These are phyloP conservation scores for Silurus glanis DNA, from an alignment of 2,113 vertebrate genomes.

Conservation along the genomic window DNA sequence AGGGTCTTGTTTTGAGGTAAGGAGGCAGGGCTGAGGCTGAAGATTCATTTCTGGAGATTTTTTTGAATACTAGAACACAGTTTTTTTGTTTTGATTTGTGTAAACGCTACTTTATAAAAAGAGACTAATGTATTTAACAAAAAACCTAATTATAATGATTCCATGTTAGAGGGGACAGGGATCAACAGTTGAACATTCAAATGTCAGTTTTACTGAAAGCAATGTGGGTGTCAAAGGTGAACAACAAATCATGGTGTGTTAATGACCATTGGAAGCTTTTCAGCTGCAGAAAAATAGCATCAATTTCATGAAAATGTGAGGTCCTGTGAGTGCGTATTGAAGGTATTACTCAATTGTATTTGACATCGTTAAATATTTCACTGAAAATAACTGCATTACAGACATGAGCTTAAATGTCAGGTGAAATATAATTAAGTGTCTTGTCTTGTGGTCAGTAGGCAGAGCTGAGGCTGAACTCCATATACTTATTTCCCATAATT, in stretches of 20 bases:
- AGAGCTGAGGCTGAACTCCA: slow-evolving; percentile 3
- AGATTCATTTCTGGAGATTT: too few relatives aligned
- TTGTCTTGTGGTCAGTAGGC: neutral
- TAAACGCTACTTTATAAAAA: neutral
- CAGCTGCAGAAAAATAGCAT: neutral
- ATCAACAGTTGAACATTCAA: neutral
- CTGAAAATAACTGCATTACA: neutral
- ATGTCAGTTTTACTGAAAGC: neutral
- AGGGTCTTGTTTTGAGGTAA: too few relatives aligned
- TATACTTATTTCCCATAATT: neutral
- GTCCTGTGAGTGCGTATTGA: neutral
- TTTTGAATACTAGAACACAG: too few relatives aligned
- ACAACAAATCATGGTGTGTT: neutral
- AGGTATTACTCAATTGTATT: neutral
- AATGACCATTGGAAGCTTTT: neutral
- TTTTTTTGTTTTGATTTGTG: too few relatives aligned
- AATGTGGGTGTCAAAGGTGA: neutral
- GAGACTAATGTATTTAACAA: neutral
- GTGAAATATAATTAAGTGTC: neutral
- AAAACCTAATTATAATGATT: neutral
- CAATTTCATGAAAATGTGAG: neutral
- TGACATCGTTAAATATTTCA: neutral
- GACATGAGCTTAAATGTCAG: neutral
- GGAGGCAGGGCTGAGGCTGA: too few relatives aligned
- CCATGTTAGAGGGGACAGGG: neutral